Conservation (phyloP, 2,113 vertebrate species). For the Butastur rufipennis region DNA sequence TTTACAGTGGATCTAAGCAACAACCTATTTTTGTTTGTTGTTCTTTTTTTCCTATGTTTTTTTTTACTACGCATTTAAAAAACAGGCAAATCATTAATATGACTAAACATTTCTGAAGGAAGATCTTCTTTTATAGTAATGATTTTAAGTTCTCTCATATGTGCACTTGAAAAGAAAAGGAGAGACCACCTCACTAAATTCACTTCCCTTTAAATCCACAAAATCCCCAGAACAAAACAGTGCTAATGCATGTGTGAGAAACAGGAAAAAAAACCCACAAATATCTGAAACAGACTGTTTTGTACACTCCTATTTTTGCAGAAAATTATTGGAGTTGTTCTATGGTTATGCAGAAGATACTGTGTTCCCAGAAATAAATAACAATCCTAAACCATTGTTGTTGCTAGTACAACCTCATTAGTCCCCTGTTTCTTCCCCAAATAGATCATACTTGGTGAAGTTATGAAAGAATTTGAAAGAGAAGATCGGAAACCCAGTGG, state of each 20-base stretch:
- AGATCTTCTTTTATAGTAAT: not conserved
- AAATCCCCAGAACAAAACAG: not conserved
- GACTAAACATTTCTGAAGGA: not conserved
- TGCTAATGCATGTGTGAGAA: not conserved
- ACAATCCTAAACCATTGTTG: not conserved
- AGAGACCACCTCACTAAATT: not conserved
- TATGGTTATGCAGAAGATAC: not conserved
- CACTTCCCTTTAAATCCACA: not conserved
- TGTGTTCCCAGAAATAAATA: not conserved
- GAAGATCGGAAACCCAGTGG: not conserved
- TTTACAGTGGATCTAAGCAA: not conserved
- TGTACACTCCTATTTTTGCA: not conserved
- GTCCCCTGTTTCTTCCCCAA: not conserved
- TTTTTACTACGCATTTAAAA: not conserved
- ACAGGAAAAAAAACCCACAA: rapidly evolving
- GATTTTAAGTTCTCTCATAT: conserved; percentile 32
- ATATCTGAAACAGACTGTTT: not conserved
- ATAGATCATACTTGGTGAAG: not conserved
- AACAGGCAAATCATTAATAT: not conserved
- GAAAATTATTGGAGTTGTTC: not conserved
- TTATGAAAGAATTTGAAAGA: not conserved
- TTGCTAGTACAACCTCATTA: not conserved
- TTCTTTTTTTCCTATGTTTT: not conserved
- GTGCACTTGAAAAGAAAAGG: not conserved
- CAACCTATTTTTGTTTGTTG: not conserved